Base-by-base conservation (phyloP, 1,140 invertebrate genomes). In the Physella acuta region DNA sequence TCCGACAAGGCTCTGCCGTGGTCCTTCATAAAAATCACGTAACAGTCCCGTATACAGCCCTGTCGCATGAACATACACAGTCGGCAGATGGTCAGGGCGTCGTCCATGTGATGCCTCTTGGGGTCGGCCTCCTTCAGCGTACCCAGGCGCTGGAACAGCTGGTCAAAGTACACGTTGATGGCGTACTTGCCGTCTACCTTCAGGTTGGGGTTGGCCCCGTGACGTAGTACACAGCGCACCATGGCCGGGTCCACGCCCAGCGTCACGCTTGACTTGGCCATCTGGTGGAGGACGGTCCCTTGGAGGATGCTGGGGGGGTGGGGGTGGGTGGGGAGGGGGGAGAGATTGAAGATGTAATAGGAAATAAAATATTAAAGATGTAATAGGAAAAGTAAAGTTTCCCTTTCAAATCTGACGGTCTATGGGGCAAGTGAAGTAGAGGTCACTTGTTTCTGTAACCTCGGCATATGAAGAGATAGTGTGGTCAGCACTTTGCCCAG, bases 141-240 rank as follows among this genome's bases (percentile, higher is more conserved):
- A 31, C 51, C 67, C 8, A 79, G 52, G 3, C 68, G 68, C 14
- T 71, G 70, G 39, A 77, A 76, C 16, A 78, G 67, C 5, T 24
- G 66, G 71, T 80, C 78, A 49, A 75, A 66, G 64, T 75, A 80
- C 28, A 73, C 74, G 44, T 80, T 80, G 26, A 80, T 74, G 8
- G 75, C 72, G 52, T 77, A 80, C 71, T 78, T 80, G 5, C 76
- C 77, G 28, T 71, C 61, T 0, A 68, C 70, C 53, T 72, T 75
- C 5, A 73, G 60, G 58, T 77, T 73, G 8, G 79, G 75, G 53
- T 80, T 73, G 1, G 77, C 77, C 8, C 79, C 79, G 68, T 78
- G 73, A 14, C 77, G 64, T 2, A 80, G 67, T 3, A 80, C 66
- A 51, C 74, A 75, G 28, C 74, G 73, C 1, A 80, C 58, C 24